phyloP scores from a whole-genome alignment of 23 tunicate genomes.

The Diplosoma virens region DNA sequence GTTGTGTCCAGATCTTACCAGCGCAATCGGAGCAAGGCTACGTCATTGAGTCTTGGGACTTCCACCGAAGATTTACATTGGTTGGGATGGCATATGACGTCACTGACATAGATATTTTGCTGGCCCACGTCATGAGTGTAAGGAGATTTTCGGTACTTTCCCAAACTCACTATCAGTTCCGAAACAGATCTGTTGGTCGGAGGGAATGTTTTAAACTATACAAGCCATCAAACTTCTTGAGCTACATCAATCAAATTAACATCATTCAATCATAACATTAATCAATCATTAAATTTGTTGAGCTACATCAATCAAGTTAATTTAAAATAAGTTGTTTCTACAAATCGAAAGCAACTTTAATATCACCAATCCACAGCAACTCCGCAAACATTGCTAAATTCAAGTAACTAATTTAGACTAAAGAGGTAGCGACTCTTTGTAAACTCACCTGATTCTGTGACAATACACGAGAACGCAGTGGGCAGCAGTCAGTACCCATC shows the following conservation, averaged over 20 bases:
- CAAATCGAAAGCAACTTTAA: no score
- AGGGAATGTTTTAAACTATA: no score
- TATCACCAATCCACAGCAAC: no score
- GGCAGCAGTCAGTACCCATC: slow-evolving; percentile 95
- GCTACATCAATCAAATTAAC: no score
- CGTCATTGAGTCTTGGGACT: slow-evolving; percentile 79
- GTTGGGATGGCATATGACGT: slow-evolving; percentile 82
- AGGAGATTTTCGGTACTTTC: slow-evolving; percentile 51
- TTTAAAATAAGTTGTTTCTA: no score
- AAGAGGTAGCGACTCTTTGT: background rate
- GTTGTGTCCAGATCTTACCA: no score
- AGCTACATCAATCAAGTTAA: no score
- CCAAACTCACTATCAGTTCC: slow-evolving; percentile 65
- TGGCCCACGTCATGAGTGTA: slow-evolving; percentile 41
- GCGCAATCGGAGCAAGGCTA: slow-evolving; percentile 63
- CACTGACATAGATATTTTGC: slow-evolving; percentile 32
- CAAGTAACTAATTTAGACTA: background rate
- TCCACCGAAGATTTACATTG: slow-evolving; percentile 66
- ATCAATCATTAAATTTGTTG: no score
- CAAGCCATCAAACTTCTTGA: no score
- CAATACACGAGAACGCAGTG: slow-evolving; percentile 90
- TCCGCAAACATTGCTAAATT: no score
- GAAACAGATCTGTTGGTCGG: slow-evolving; percentile 29
- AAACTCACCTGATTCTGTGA: slow-evolving; percentile 36
- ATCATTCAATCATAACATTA: no score